Base-by-base conservation (phyloP, 2,113 vertebrate genomes). In the Seriola dumerili region DNA sequence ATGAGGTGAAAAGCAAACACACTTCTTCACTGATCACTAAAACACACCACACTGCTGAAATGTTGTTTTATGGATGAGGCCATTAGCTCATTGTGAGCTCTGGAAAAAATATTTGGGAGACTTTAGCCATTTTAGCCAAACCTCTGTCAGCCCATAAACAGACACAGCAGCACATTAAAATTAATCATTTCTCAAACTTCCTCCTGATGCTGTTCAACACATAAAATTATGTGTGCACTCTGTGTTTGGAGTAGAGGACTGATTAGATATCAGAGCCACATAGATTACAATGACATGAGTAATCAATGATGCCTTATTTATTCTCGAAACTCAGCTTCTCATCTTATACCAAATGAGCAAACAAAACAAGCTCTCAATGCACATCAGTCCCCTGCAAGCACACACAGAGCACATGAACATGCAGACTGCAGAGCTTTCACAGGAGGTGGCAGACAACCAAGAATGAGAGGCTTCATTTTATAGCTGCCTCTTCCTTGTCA, bases 401-500 rank as follows among this genome's bases (percentile, higher is more conserved):
- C 80, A 79, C 78, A 81, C 55, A 66, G 82, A 70, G 62, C 77
- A 84, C 75, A 80, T 61, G 86, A 80, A 90, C 84, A 80, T 63
- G 59, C 77, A 83, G 72, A 73, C 86, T 79, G 92, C 87, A 87
- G 79, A 85, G 92, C 80, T 88, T 85, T 80, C 80, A 84, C 80
- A 79, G 81, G 83, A 88, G 90, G 83, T 89, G 93, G 91, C 88
- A 90, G 89, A 90, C 78, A 25, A 85, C 81, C 81, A 81, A 92
- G 90, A 92, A 90, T 77, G 85, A 86, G 89, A 88, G 80, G 83
- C 86, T 91, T 91, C 86, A 84, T 94, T 95, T 95, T 92, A 94
- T 93, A 93, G 92, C 93, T 88, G 92, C 92, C 89, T 91, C 91
- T 90, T 92, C 87, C 92, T 94, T 94, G 93, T 93, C 94, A 93